Evolutionary conservation across 2,797 vertebrate genomes (phyloP), one percentile per base, ranked within the genome.

Genomic region (Tangara arthus): DNA sequence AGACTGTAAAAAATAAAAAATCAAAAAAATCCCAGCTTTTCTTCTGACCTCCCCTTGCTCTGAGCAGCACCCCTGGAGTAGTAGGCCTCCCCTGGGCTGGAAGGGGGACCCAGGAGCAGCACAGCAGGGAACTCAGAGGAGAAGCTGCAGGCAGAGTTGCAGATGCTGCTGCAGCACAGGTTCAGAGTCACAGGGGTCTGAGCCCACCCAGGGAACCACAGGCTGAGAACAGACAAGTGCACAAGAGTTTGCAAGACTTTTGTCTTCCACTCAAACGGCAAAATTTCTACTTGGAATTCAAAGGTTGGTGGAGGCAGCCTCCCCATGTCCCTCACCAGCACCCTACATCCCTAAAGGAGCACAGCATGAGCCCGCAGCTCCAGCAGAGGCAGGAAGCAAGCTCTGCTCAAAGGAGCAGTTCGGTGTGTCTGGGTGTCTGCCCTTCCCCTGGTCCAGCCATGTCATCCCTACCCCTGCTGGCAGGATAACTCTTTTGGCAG

Each of bases 111-210:
- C 32, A 20, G 42, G 20, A 72, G 42, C 14, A 26, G 2, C 21
- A 30, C 26, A 18, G 8, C 1, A 2, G 23, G 22, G 18, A 57
- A 57, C 66, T 41, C 16, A 35, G 69, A 47, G 50, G 32, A 44
- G 39, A 46, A 53, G 21, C 35, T 59, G 57, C 28, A 76, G 49
- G 56, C 59, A 77, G 42, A 28, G 39, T 0, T 50, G 47, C 59
- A 69, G 55, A 26, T 35, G 46, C 12, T 23, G 50, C 68, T 39
- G 61, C 46, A 69, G 61, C 26, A 7, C 0, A 3, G 3, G 15
- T 4, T 7, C 56, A 73, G 52, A 22, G 1, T 8, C 27, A 22
- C 15, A 21, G 10, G 13, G 11, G 4, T 14, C 2, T 0, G 30
- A 35, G 56, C 21, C 39, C 39, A 34, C 2, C 53, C 72, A 35